Conservation (phyloP, 2,888 invertebrate species). For the Philereme transversata region DNA sequence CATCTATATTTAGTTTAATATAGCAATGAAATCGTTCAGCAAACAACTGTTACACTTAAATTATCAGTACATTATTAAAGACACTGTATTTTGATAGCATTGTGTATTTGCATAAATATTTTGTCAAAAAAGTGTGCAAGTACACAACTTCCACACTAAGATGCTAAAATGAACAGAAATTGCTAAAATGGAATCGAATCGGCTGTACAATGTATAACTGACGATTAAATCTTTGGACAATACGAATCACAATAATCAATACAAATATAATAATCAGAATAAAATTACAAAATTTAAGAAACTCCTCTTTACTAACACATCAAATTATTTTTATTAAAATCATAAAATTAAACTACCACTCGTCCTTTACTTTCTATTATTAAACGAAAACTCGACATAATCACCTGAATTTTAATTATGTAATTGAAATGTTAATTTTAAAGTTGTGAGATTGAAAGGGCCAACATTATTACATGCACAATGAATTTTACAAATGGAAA, state of each 20-base stretch:
- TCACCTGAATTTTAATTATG: not conserved
- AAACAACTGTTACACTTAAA: constrained; percentile 54
- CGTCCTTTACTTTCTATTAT: constrained; percentile 38
- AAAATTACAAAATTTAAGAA: constrained; percentile 31
- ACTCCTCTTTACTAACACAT: not conserved
- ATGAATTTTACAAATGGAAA: constrained; percentile 14
- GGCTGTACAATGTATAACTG: constrained; percentile 52
- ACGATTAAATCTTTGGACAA: constrained; percentile 59
- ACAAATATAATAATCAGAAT: constrained; percentile 37
- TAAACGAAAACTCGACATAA: constrained; percentile 36
- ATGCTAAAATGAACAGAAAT: constrained; percentile 15
- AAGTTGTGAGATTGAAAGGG: constrained; percentile 9
- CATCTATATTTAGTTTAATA: constrained; percentile 21
- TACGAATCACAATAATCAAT: constrained; percentile 48
- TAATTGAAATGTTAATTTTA: constrained; percentile 14
- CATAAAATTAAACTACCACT: constrained; percentile 17
- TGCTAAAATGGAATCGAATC: constrained; percentile 26
- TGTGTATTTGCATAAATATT: constrained; percentile 5
- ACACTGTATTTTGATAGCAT: constrained; percentile 1
- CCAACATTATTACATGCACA: constrained; percentile 12
- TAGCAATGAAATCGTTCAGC: constrained; percentile 52
- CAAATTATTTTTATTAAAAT: not conserved
- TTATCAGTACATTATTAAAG: constrained; percentile 43
- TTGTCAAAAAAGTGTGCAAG: no score
- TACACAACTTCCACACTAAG: no score